These are phyloP conservation scores for Zaprionus capensis DNA, from an alignment of 1,140 invertebrate genomes.

Conservation along the genomic window DNA sequence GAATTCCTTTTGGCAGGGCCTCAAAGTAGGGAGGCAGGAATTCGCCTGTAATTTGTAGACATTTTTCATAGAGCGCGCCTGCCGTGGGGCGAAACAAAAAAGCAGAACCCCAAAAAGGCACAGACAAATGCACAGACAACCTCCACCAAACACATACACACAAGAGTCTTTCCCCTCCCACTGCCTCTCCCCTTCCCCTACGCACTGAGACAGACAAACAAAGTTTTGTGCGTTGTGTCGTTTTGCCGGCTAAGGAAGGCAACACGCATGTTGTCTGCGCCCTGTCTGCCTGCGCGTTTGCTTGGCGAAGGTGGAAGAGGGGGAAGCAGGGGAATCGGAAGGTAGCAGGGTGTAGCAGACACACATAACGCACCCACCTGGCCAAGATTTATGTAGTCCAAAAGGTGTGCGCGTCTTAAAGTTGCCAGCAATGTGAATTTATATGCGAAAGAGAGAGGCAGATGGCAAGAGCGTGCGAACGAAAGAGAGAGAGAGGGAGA, in stretches of 20 bases:
- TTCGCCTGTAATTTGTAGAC: conserved; percentile 65
- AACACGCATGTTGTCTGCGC: conserved; percentile 77
- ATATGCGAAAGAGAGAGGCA: conserved; percentile 47
- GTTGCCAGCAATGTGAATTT: conserved; percentile 62
- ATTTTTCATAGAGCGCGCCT: conserved; percentile 56
- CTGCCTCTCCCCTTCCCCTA: conserved; percentile 10
- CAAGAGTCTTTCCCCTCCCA: neutral
- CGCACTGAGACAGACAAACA: conserved; percentile 46
- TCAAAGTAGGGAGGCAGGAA: conserved; percentile 17
- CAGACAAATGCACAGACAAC: conserved; percentile 56
- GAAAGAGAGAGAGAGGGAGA: neutral
- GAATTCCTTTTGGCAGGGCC: neutral
- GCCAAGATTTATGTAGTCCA: conserved; percentile 75
- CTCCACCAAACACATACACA: conserved; percentile 22
- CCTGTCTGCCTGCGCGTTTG: conserved; percentile 62
- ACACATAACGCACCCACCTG: conserved; percentile 67
- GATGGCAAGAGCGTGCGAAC: neutral
- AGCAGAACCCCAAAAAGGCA: conserved; percentile 32
- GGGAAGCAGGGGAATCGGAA: conserved; percentile 2
- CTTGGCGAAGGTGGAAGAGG: conserved; percentile 11
- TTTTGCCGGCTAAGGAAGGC: conserved; percentile 40
- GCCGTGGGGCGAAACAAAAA: conserved; percentile 23
- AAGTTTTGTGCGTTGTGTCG: conserved; percentile 73
- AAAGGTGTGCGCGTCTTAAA: conserved; percentile 65
- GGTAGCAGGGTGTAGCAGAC: neutral